Percentiles rank a stretch among this genome's conserved stretches.
These are phyloP conservation scores for Rhineura floridana DNA, from an alignment of 2,113 vertebrate genomes.

Conservation along the genomic window DNA sequence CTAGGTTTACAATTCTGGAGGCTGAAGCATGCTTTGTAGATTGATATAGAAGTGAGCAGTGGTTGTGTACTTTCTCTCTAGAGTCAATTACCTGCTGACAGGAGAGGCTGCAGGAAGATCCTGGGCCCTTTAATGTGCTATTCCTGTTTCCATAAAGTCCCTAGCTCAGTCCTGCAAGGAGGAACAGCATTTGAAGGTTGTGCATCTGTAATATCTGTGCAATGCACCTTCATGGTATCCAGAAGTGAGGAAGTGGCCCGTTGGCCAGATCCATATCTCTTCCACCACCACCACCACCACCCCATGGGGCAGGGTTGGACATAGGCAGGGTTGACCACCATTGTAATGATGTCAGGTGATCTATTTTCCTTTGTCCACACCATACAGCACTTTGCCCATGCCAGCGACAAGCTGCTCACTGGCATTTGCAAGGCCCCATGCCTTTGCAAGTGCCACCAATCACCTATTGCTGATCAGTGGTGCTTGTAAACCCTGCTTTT, in stretches of 20 bases:
- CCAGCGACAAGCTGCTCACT: no score
- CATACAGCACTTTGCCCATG: no score
- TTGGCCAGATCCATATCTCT: no score
- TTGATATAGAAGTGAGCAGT: neutral
- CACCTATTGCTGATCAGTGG: no score
- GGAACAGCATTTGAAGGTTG: neutral
- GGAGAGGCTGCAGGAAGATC: no score
- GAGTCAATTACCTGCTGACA: neutral
- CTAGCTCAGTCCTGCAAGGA: neutral
- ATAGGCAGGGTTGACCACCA: no score
- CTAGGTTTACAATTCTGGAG: neutral
- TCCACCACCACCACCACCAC: no score
- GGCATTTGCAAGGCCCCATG: fast-evolving
- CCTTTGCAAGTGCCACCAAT: no score
- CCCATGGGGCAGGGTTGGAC: no score
- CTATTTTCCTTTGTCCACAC: no score
- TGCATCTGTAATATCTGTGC: neutral
- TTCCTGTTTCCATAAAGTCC: neutral
- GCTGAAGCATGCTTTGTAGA: neutral
- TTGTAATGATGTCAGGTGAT: no score
- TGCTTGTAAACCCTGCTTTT: no score
- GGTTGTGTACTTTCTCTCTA: neutral
- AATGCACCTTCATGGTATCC: neutral
- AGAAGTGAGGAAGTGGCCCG: neutral
- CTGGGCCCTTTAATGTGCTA: neutral